phyloP scores from a whole-genome alignment of 2,888 invertebrate species.

The Linyphia triangularis region DNA sequence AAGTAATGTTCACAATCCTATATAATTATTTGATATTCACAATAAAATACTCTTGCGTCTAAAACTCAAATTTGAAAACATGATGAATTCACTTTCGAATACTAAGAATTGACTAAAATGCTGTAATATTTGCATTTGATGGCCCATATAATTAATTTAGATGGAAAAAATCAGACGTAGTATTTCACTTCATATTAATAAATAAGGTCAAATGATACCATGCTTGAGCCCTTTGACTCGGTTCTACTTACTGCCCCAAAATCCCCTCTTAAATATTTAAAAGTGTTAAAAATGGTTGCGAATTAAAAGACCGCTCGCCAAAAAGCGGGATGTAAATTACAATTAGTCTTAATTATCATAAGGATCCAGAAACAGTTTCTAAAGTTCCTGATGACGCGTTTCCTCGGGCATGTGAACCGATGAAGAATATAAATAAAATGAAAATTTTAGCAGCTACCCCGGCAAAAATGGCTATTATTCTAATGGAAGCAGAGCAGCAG shows the following conservation, averaged over 20 bases:
- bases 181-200: too few species aligned
- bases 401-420: background rate
- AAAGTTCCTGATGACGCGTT: conserved; percentile 8
- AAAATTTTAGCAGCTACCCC: conserved; percentile 58
- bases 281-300: conserved; percentile 51
- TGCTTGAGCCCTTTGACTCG: too few species aligned
- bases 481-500: conserved; percentile 60
- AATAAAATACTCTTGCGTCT: too few species aligned
- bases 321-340: conserved; percentile 46
- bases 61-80: too few species aligned
- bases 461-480: conserved; percentile 72
- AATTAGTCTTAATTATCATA: conserved; percentile 74
- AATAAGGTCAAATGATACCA: too few species aligned
- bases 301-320: conserved; percentile 44
- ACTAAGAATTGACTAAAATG: too few species aligned
- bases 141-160: too few species aligned
- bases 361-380: conserved; percentile 58
- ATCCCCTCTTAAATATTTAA: conserved; percentile 44
- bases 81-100: too few species aligned
- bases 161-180: too few species aligned
- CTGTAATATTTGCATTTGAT: too few species aligned
- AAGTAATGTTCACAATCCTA: too few species aligned
- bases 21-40: too few species aligned
- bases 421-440: conserved; percentile 55
- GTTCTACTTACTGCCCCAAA: background rate